Base-by-base conservation (phyloP, 2,113 vertebrate genomes). In the Nothobranchius furzeri region DNA sequence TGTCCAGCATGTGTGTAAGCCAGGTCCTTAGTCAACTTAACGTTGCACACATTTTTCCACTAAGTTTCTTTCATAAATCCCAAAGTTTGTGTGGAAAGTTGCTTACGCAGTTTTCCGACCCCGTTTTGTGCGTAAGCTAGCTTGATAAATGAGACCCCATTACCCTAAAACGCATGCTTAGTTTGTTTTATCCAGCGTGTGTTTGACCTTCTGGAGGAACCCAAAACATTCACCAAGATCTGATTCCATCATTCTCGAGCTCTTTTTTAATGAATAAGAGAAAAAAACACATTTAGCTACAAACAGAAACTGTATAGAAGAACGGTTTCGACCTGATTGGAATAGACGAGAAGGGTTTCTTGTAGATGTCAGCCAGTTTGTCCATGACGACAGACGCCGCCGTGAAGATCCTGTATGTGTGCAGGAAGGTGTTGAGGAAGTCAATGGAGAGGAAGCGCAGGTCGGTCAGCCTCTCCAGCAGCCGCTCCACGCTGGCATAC, bases 371-470 rank as follows among this genome's bases (percentile, higher is more conserved):
- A 0, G 96, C 93, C 64, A 99, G 93, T 74, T 98, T 99, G 77
- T 96, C 95, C 93, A 99, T 93, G 71, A 99, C 96, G 40, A 98
- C 95, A 0, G 93, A 70, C 0, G 96, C 96, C 0, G 94, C 94
- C 30, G 96, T 99, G 90, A 99, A 99, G 89, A 98, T 96, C 68
- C 98, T 95, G 74, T 99, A 99, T 20, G 98, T 99, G 84, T 99
- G 98, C 69, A 99, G 94, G 87, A 99, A 99, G 73, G 97, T 98
- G 87, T 99, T 99, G 79, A 99, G 96, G 90, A 99, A 99, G 91
- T 99, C 98, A 1, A 99, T 99, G 84, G 97, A 99, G 42, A 99
- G 95, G 90, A 99, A 99, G 64, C 98, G 89, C 90, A 99, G 88
- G 90, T 99, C 97, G 0, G 97, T 98, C 82, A 99, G 88, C 82